Evolutionary conservation across 1,140 invertebrate genomes (phyloP), one percentile per base, ranked within the genome.

Genomic region (Drepana arcuata): DNA sequence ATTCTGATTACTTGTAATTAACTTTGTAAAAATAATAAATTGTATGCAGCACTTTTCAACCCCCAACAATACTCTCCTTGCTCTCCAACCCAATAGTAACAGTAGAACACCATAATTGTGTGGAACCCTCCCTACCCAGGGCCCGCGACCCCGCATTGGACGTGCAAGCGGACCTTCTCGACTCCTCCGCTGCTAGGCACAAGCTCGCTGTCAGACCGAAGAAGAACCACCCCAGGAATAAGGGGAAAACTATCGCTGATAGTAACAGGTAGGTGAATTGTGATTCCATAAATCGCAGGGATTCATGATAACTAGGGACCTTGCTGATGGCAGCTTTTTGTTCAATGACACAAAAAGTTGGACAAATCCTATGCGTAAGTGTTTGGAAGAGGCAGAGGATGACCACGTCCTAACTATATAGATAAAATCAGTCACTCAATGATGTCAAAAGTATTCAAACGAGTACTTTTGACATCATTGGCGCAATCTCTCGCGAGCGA

Each of bases 151-250:
- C 85, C 7, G 85, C 86, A 13, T 70, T 91, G 63, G 87, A 91
- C 51, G 69, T 90, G 31, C 72, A 85, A n/a, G 84, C 82, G 5
- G 77, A 86, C 37, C 84, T 90, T 12, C 83, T 94, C 78, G 92
- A 93, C 69, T 88, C 92, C 47, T 90, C 86, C 55, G 91, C 92
- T 0, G 92, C 92, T 1, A 87, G 84, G 55, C 92, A 93, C 78
- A 93, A 92, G 75, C 67, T 92, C 24, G 86, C 90, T 0, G 85
- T 93, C 1, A 85, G 90, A 65, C 92, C 92, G 2, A 88, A 86
- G 68, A 86, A 88, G 51, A 90, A 88, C 41, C 85, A 90, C 47
- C 70, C 68, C 0, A 67, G 42, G 26, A 49, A 40, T 29, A 50
- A 64, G 40, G 48, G 45, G n/a, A 21, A 21, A 21, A 21, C 18